Evolutionary conservation across 1,140 invertebrate genomes (phyloP), one percentile per base, ranked within the genome.

Genomic region (Popillia japonica): DNA sequence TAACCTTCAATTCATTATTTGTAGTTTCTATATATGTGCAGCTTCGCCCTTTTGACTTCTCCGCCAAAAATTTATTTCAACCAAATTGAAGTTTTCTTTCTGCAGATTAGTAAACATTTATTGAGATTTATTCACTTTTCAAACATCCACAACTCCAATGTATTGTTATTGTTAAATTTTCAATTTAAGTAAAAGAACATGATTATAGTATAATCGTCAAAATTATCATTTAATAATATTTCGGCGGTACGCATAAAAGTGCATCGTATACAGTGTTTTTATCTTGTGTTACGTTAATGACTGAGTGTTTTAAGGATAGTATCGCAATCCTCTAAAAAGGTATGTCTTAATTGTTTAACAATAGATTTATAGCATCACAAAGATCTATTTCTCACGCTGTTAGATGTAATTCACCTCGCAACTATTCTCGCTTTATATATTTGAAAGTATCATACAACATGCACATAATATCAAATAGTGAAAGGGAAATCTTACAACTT

Each of bases 221-320:
- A n/a, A 34, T 34, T 34, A 34, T 34, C 27, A 2, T 34, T 34
- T 34, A 1, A 34, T 68, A 8, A 68, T 22, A 27, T 34, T 23
- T 68, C 59, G 10, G 22, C 27, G 11, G 59, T 68, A 14, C 22
- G 61, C 48, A 55, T 22, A 68, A 68, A 68, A 68, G 61, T 68
- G 61, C 22, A 11, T 14, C 22, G 22, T 10, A 8, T 34, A 68
- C 22, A 68, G 61, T 68, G 61, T 68, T 22, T 68, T 9, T 23
- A n/a, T 22, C 11, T 68, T 68, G 61, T 68, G 61, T 68, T 68
- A 68, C 61, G 20, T 68, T 68, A 68, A 68, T 68, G 61, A 68
- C 27, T 14, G 22, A 68, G 61, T 68, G 61, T 27, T 55, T 68
- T 68, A 68, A 27, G 61, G 61, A 68, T 68, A 68, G 61, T 68